Conservation (phyloP, 2,797 vertebrate genomes). For the Peromyscus nudipes region DNA sequence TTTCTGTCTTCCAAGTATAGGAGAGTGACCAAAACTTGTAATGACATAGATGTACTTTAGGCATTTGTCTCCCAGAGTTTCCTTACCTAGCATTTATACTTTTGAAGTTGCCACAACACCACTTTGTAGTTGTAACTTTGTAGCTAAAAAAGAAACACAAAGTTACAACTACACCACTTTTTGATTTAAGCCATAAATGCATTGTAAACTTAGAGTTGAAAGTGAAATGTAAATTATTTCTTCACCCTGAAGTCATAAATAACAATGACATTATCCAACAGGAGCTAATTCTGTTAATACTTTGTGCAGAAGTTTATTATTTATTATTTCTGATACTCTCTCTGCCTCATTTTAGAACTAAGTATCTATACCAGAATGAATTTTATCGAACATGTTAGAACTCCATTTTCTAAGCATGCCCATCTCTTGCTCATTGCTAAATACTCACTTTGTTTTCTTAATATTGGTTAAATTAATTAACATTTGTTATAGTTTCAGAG, state of each 20-base stretch:
- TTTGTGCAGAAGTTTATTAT: background rate
- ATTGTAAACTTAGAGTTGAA: background rate
- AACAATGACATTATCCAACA: background rate
- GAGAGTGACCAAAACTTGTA: slow-evolving; percentile 77
- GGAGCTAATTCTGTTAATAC: slow-evolving; percentile 54
- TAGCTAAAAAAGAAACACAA: too few species aligned
- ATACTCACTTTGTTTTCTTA: slow-evolving; percentile 76
- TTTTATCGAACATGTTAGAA: slow-evolving; percentile 83
- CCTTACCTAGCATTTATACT: background rate
- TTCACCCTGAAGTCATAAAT: background rate
- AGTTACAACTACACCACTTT: slow-evolving; percentile 4
- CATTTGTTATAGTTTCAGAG: slow-evolving; percentile 64
- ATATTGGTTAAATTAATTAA: slow-evolving; percentile 87
- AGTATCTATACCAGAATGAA: slow-evolving; percentile 80
- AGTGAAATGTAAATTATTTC: background rate
- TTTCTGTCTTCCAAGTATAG: slow-evolving; percentile 41
- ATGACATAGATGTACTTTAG: background rate
- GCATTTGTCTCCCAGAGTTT: slow-evolving; percentile 62
- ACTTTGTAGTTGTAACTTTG: too few species aligned
- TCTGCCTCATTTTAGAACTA: slow-evolving; percentile 80
- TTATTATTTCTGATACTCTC: slow-evolving; percentile 75
- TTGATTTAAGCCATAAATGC: background rate
- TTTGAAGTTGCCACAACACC: background rate
- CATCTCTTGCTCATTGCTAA: slow-evolving; percentile 81
- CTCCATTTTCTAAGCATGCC: slow-evolving; percentile 71